phyloP scores from a whole-genome alignment of 2,113 vertebrate genomes.

The Amphiprion ocellaris region DNA sequence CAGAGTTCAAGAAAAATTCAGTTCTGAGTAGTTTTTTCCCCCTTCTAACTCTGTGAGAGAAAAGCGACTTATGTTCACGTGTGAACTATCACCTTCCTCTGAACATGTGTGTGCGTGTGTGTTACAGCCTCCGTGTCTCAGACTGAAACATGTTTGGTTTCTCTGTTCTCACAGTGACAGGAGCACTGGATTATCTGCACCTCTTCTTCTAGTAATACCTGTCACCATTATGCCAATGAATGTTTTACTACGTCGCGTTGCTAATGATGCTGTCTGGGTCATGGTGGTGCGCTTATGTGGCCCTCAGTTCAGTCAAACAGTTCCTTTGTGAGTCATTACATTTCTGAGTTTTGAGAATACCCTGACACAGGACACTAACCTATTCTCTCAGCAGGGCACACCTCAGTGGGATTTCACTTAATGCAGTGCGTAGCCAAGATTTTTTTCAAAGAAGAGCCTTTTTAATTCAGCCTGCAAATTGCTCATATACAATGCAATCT shows the following conservation, averaged over 20 bases:
- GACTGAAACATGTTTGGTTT: slow-evolving; percentile 61
- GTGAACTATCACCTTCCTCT: slow-evolving; percentile 36
- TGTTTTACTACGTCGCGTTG: slow-evolving; percentile 8
- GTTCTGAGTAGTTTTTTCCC: not conserved
- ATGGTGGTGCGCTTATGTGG: slow-evolving; percentile 41
- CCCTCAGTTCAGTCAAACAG: slow-evolving; percentile 45
- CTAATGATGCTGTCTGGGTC: slow-evolving; percentile 47
- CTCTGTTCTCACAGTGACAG: slow-evolving; percentile 54
- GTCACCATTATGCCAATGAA: slow-evolving; percentile 23
- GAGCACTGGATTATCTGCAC: slow-evolving; percentile 19
- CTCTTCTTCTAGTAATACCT: slow-evolving; percentile 56
- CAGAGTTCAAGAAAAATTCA: not conserved
- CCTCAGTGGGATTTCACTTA: slow-evolving; percentile 11
- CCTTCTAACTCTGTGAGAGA: slow-evolving; percentile 5
- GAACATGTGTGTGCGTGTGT: slow-evolving; percentile 18
- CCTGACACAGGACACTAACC: slow-evolving; percentile 36
- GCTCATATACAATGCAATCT: no score
- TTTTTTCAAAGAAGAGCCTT: no score
- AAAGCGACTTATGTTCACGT: slow-evolving; percentile 22
- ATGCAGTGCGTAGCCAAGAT: no score
- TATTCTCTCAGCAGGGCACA: slow-evolving; percentile 8
- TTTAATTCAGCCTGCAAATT: no score
- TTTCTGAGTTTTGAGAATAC: slow-evolving; percentile 50
- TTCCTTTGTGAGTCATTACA: slow-evolving; percentile 68
- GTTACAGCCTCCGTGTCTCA: slow-evolving; percentile 34